A percentile compares a stretch with the other conserved stretches of the same genome.
Evolutionary conservation across 2,888 invertebrate genomes (phyloP).

Genomic region (Alviniconcha strummeri): DNA sequence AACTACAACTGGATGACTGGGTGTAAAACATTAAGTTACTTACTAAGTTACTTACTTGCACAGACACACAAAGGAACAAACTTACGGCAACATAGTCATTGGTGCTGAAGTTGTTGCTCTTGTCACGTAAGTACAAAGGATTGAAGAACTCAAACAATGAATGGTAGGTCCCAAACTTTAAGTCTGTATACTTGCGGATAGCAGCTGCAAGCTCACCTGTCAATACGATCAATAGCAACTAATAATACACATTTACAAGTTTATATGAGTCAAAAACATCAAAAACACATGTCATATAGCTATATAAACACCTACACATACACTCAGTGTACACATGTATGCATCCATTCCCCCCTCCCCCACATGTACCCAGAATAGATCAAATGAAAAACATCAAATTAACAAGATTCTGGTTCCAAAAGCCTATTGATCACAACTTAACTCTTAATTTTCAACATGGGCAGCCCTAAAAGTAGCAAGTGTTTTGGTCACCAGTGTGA

Average conservation of each 20-base stretch:
- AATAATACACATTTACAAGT: neutral
- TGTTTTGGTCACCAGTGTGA: too few relatives aligned
- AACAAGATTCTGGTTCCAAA: too few relatives aligned
- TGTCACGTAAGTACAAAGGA: conserved; percentile 74
- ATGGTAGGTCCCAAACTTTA: conserved; percentile 77
- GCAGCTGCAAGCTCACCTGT: conserved; percentile 63
- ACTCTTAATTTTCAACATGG: too few relatives aligned
- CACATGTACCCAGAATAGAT: too few relatives aligned
- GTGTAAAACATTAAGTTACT: too few relatives aligned
- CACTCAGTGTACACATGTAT: too few relatives aligned
- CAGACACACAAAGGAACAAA: neutral
- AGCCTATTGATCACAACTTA: too few relatives aligned
- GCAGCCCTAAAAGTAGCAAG: too few relatives aligned
- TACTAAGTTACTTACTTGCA: too few relatives aligned
- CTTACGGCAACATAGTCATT: conserved; percentile 78
- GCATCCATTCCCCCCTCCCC: too few relatives aligned
- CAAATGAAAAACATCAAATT: too few relatives aligned
- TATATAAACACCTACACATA: neutral
- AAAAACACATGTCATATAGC: neutral
- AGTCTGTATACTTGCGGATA: conserved; percentile 57
- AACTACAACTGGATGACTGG: too few relatives aligned
- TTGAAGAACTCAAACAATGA: conserved; percentile 74
- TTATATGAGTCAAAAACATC: neutral
- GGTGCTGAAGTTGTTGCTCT: conserved; percentile 76
- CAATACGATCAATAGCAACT: conserved; percentile 8